Evolutionary conservation across 2,797 vertebrate genomes (phyloP).

Genomic region (Typhlichthys subterraneus): DNA sequence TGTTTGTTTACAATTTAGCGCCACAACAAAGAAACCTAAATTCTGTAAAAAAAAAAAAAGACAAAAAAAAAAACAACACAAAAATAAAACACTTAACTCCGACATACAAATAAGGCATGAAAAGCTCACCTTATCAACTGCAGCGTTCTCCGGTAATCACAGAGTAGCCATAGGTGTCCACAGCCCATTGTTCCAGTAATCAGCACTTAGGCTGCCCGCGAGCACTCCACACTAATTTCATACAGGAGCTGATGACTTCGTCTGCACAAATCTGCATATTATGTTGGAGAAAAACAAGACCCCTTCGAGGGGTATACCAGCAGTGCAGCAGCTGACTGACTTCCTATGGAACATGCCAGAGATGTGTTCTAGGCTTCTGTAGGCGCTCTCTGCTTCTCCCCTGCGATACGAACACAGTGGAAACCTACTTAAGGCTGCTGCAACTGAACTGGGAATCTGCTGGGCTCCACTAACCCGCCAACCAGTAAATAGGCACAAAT

Average conservation of each 20-base stretch:
- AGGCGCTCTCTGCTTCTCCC: slow-evolving; percentile 31
- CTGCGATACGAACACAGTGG: slow-evolving; percentile 30
- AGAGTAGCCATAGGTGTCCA: slow-evolving; percentile 34
- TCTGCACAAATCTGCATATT: slow-evolving; percentile 63
- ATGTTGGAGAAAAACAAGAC: slow-evolving; percentile 24
- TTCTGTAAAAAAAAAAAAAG: not conserved
- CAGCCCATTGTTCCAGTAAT: slow-evolving; percentile 49
- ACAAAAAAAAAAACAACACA: no score
- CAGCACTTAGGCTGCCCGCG: slow-evolving; percentile 40
- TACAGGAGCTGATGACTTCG: slow-evolving; percentile 48
- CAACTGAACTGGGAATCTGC: slow-evolving; percentile 38
- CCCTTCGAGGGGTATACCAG: not conserved
- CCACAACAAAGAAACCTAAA: not conserved
- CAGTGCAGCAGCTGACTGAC: slow-evolving; percentile 44
- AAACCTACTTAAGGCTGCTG: slow-evolving; percentile 34
- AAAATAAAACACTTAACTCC: not conserved
- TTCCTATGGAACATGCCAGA: slow-evolving; percentile 26
- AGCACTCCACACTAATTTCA: slow-evolving; percentile 48
- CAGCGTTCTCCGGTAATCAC: slow-evolving; percentile 24
- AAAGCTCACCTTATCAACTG: slow-evolving; percentile 1
- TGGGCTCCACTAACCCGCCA: slow-evolving; percentile 16
- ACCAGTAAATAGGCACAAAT: slow-evolving; percentile 24
- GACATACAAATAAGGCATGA: not conserved
- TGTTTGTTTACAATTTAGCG: not conserved
- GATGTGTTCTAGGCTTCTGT: slow-evolving; percentile 6